Evolutionary conservation across 2,113 vertebrate species (phyloP).

Genomic region (Anhinga rufa): DNA sequence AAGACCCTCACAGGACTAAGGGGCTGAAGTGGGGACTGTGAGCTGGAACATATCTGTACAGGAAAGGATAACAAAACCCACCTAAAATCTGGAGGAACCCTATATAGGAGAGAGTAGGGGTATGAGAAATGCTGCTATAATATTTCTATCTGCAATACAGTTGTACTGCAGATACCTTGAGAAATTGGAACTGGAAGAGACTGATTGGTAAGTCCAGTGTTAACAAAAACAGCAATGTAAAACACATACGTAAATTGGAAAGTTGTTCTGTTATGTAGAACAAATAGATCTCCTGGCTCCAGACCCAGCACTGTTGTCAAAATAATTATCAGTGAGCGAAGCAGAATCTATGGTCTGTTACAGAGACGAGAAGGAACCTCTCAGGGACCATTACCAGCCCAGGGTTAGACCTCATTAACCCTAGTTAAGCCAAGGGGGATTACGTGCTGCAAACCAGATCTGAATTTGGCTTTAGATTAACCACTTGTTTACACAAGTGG

Average conservation of each 20-base stretch:
- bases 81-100: not conserved
- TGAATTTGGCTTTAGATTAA: conserved; percentile 36
- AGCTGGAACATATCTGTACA: not conserved
- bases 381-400: not conserved
- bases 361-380: not conserved
- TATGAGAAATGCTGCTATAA: not conserved
- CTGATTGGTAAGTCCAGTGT: not conserved
- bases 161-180: not conserved
- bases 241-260: not conserved
- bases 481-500: conserved; percentile 12
- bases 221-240: not conserved
- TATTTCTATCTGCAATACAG: not conserved
- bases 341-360: not conserved
- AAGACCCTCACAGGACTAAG: not conserved
- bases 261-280: not conserved
- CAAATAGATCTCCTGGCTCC: conserved; percentile 1
- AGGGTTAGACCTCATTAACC: conserved; percentile 15
- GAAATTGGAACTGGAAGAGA: not conserved
- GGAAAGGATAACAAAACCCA: not conserved
- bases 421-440: not conserved
- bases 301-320: not conserved
- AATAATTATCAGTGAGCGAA: not conserved
- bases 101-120: not conserved
- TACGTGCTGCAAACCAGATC: conserved; percentile 14
- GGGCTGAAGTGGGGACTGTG: not conserved